Evolutionary conservation across 2,797 vertebrate genomes (phyloP).

Genomic region (Ctenochaetus hawaiiensis): DNA sequence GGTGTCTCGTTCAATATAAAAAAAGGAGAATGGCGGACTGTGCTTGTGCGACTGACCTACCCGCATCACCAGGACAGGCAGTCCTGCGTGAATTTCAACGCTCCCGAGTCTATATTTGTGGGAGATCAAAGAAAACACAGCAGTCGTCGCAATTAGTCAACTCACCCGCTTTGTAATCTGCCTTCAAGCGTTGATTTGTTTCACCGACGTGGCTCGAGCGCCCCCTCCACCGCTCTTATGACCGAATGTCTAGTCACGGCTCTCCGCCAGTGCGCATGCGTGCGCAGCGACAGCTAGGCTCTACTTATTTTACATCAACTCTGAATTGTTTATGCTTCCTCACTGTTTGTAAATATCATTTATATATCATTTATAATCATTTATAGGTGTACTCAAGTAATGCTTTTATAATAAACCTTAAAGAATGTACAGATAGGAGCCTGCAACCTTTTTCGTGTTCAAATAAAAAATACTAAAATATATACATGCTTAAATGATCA

Average conservation of each 20-base stretch:
- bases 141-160: conserved; percentile 71
- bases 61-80: conserved; percentile 71
- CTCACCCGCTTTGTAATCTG: conserved; percentile 77
- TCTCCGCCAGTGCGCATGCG: conserved; percentile 74
- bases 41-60: conserved; percentile 82
- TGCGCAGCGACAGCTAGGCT: conserved; percentile 23
- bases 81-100: conserved; percentile 53
- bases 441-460: background rate
- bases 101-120: conserved; percentile 46
- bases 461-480: too few relatives aligned
- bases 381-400: background rate
- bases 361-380: too few relatives aligned
- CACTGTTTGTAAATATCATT: background rate
- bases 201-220: conserved; percentile 80
- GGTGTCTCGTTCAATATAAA: conserved; percentile 65
- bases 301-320: background rate
- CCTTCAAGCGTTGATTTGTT: conserved; percentile 78
- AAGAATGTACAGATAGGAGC: background rate
- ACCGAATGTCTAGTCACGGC: conserved; percentile 84
- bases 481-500: background rate
- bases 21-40: conserved; percentile 82
- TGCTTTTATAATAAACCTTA: background rate
- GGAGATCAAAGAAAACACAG: conserved; percentile 49
- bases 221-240: conserved; percentile 78
- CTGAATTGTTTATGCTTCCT: background rate